Evolutionary conservation across 2,113 vertebrate species (phyloP).

Genomic region (Caloenas nicobarica): DNA sequence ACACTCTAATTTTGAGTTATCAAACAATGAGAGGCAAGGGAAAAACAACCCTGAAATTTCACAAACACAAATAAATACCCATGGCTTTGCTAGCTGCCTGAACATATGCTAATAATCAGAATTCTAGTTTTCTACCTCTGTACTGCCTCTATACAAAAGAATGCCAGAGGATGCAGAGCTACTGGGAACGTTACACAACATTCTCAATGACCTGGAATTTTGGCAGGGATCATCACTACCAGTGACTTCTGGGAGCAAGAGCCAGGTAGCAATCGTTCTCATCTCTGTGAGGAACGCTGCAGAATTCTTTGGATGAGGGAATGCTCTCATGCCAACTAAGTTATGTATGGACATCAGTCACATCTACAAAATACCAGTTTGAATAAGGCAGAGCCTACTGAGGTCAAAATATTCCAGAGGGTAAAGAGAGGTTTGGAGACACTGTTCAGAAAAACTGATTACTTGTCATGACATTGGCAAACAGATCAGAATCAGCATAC

Average conservation of each 20-base stretch:
- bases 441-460: background rate
- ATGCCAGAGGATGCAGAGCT: background rate
- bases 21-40: background rate
- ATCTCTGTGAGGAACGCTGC: background rate
- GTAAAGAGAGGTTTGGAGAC: background rate
- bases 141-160: background rate
- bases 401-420: background rate
- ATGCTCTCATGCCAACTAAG: background rate
- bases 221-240: background rate
- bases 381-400: background rate
- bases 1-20: background rate
- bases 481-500: background rate
- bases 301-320: background rate
- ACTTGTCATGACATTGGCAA: background rate
- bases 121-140: background rate
- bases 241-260: background rate
- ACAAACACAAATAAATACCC: background rate
- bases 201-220: background rate
- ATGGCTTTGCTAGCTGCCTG: background rate
- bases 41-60: background rate
- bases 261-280: background rate
- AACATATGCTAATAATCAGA: background rate
- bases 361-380: background rate
- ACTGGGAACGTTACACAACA: background rate
- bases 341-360: background rate